Percentiles rank a stretch among this genome's conserved stretches.
Conservation (phyloP, 2,113 vertebrate species). For the Microtus pennsylvanicus region DNA sequence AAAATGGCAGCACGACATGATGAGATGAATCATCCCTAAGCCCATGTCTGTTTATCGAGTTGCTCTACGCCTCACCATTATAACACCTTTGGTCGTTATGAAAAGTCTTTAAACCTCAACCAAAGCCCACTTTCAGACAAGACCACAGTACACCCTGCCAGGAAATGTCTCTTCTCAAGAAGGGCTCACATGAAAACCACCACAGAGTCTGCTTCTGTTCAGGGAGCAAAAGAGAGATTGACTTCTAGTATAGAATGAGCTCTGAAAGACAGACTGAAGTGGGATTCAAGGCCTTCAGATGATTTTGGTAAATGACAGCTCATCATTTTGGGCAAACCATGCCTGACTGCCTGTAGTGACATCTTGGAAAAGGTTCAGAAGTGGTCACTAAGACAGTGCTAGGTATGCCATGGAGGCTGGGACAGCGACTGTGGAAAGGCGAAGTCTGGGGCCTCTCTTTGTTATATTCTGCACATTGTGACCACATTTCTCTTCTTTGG, state of each 20-base stretch:
- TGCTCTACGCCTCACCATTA: neutral
- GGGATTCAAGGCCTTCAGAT: neutral
- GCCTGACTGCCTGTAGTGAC: neutral
- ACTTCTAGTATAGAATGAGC: neutral
- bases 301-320: neutral
- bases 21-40: constrained; percentile 32
- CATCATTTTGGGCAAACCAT: neutral
- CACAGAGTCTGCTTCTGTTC: neutral
- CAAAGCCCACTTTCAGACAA: constrained; percentile 6
- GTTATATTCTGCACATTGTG: neutral
- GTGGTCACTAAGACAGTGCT: neutral
- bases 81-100: neutral
- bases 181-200: neutral
- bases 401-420: neutral
- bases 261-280: neutral
- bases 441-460: neutral
- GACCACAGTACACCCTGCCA: neutral
- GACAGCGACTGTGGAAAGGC: neutral
- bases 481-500: neutral
- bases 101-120: constrained; percentile 63
- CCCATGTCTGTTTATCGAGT: constrained; percentile 22
- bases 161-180: neutral
- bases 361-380: neutral
- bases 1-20: neutral
- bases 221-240: neutral